These are phyloP conservation scores for Astur gentilis DNA, from an alignment of 2,113 vertebrate species.

Conservation along the genomic window DNA sequence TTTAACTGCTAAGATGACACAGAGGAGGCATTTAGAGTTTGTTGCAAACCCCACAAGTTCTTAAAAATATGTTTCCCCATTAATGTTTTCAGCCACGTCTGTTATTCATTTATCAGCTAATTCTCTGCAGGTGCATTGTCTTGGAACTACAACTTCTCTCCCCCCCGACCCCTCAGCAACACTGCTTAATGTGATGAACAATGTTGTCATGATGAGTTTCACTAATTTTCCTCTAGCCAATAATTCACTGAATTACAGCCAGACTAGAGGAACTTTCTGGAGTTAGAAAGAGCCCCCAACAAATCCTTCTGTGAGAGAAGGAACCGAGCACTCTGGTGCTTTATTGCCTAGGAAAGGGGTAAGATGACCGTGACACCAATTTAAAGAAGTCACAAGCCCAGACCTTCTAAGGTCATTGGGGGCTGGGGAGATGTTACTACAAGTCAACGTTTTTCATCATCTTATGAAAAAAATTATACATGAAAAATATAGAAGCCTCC, in stretches of 20 bases:
- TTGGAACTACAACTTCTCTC: not conserved
- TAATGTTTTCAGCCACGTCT: not conserved
- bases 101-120: conserved; percentile 3
- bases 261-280: not conserved
- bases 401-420: not conserved
- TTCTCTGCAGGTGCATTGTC: conserved; percentile 19
- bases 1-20: not conserved
- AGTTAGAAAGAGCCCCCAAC: not conserved
- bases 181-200: conserved; percentile 32
- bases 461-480: not conserved
- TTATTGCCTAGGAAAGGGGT: not conserved
- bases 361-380: not conserved
- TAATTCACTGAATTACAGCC: not conserved
- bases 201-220: conserved; percentile 28
- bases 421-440: not conserved
- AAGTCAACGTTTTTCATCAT: not conserved
- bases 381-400: not conserved
- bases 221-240: not conserved
- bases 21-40: not conserved
- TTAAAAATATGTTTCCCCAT: not conserved
- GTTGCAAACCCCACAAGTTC: not conserved
- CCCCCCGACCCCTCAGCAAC: not conserved
- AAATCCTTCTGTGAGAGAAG: not conserved
- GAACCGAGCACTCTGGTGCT: not conserved
- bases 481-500: not conserved